Evolutionary conservation across 2,888 invertebrate species (phyloP).

Genomic region (Calameuta filiformis): DNA sequence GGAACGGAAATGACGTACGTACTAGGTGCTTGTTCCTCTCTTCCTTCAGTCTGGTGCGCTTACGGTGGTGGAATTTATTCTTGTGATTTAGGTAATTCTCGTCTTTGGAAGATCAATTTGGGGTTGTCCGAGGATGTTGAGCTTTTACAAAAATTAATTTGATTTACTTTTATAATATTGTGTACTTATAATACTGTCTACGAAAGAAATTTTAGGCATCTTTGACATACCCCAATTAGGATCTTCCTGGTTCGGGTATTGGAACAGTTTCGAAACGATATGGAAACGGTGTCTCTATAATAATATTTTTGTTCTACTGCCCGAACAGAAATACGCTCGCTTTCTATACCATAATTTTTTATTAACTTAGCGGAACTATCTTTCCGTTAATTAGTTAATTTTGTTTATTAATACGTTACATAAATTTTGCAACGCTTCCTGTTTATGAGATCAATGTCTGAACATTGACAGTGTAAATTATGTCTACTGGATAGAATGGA

Average conservation of each 20-base stretch:
- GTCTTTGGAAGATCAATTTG: neutral
- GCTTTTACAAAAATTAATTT: neutral
- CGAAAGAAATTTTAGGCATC: neutral
- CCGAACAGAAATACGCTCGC: neutral
- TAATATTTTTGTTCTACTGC: neutral
- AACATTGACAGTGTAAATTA: neutral
- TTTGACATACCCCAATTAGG: neutral
- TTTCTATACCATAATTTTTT: neutral
- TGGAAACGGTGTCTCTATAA: neutral
- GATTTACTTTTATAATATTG: neutral
- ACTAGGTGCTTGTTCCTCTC: neutral
- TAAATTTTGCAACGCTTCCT: too few relatives aligned
- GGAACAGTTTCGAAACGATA: neutral
- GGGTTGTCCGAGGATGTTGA: neutral
- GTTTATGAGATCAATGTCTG: neutral
- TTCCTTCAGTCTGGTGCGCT: neutral
- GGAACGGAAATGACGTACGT: neutral
- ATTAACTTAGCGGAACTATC: neutral
- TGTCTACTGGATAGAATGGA: neutral
- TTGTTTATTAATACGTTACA: neutral
- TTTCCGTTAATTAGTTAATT: neutral
- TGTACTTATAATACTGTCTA: neutral
- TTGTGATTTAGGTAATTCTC: neutral
- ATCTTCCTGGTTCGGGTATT: neutral
- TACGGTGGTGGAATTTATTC: neutral